Percentiles rank a stretch among this genome's conserved stretches.
These are phyloP conservation scores for Cotesia chilonis DNA, from an alignment of 1,140 invertebrate genomes.

Conservation along the genomic window DNA sequence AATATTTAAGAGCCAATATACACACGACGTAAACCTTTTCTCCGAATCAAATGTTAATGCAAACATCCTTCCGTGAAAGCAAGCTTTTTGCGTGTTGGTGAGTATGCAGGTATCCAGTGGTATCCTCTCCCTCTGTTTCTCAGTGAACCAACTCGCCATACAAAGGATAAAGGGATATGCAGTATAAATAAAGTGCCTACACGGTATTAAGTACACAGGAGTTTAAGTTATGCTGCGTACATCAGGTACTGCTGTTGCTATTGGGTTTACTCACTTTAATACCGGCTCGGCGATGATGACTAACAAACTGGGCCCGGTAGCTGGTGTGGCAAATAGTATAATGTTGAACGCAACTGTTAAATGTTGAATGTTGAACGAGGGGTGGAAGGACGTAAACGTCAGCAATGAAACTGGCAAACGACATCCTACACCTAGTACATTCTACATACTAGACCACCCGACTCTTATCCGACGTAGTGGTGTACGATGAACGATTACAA, in stretches of 20 bases:
- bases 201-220: too few species aligned
- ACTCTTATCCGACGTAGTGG: not conserved
- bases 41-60: not conserved
- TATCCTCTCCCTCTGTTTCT: too few species aligned
- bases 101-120: too few species aligned
- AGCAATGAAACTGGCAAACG: conserved; percentile 27
- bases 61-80: not conserved
- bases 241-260: too few species aligned
- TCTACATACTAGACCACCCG: too few species aligned
- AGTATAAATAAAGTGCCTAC: too few species aligned
- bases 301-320: too few species aligned
- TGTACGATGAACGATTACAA: not conserved
- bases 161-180: too few species aligned
- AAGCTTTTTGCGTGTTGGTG: not conserved
- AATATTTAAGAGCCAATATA: conserved; percentile 28
- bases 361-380: not conserved
- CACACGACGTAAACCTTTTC: conserved; percentile 1
- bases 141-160: too few species aligned
- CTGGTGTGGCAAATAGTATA: not conserved
- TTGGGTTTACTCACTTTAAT: too few species aligned
- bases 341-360: not conserved
- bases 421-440: conserved; percentile 9
- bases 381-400: conserved; percentile 9
- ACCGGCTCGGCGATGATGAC: too few species aligned
- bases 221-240: too few species aligned